Evolutionary conservation across 2,797 vertebrate genomes (phyloP), one percentile per base, ranked within the genome.

Genomic region (Columba guinea): DNA sequence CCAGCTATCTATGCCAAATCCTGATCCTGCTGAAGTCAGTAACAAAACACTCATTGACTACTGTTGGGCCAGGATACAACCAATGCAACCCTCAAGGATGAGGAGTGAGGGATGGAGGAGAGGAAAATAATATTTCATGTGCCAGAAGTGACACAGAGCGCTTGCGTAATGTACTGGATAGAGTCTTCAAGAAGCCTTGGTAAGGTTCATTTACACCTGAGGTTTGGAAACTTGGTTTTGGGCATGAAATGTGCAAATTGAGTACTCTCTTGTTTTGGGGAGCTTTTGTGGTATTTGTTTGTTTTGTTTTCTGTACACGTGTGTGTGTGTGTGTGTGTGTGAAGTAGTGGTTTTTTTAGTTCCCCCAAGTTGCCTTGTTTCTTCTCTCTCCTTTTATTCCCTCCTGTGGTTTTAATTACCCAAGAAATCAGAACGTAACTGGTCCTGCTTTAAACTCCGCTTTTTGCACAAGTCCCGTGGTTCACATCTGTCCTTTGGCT

Each of bases 31-130:
- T 90, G 87, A 84, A 91, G 96, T 86, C 85, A 12, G 52, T 90
- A 86, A 90, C 91, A 91, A 67, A 91, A 88, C 56, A 46, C 17
- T 80, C 87, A 79, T 56, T 96, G 93, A 91, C 73, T 79, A 27
- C 63, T 2, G 0, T 51, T 67, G 74, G 67, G 87, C 73, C 85
- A 79, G 87, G 77, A 70, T 41, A 51, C 58, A 76, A 52, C 87
- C 87, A 79, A 3, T 5, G 19, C 67, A 86, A 1, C 77, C 83
- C 63, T 94, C 74, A 46, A 88, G 77, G 89, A 89, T 93, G 91
- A 69, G 69, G 77, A 91, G n/a, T 5, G 70, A 84, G 83, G 90
- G 67, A 88, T 75, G 84, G 71, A 90, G 68, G 32, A 87, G 74
- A 94, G 67, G 74, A 84, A 96, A 90, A 70, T 65, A 46, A 3